A percentile compares a stretch with the other conserved stretches of the same genome.
Conservation (phyloP, 2,888 invertebrate genomes). For the Aproaerema taeniolella region DNA sequence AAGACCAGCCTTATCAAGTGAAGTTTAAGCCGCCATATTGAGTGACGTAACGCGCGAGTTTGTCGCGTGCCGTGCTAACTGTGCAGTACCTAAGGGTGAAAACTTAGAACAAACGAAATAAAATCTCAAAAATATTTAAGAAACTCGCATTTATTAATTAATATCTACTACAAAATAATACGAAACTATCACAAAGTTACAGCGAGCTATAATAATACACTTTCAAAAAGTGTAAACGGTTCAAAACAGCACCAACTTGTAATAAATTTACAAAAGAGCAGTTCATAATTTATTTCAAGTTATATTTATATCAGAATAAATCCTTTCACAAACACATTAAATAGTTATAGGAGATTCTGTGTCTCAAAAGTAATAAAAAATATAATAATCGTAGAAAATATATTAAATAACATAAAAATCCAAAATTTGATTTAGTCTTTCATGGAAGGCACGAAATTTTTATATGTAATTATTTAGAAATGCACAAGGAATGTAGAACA, state of each 20-base stretch:
- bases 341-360: constrained; percentile 4
- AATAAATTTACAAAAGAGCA: constrained; percentile 11
- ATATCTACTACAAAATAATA: constrained; percentile 24
- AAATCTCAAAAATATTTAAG: too few relatives aligned
- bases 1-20: too few relatives aligned
- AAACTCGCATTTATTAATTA: too few relatives aligned
- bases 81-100: too few relatives aligned
- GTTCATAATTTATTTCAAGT: too few relatives aligned
- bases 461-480: neutral
- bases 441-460: neutral
- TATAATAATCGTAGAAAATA: neutral
- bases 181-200: constrained; percentile 25
- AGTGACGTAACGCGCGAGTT: too few relatives aligned
- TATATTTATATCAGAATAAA: constrained; percentile 9
- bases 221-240: constrained; percentile 24
- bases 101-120: too few relatives aligned
- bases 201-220: constrained; percentile 17
- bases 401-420: neutral
- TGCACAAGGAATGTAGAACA: constrained; percentile 7
- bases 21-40: too few relatives aligned
- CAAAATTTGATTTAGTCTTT: neutral
- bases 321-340: constrained; percentile 7
- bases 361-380: neutral
- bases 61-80: too few relatives aligned
- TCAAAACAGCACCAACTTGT: constrained; percentile 26